These are phyloP conservation scores for Embiotoca jacksoni DNA, from an alignment of 2,113 vertebrate species.

Conservation along the genomic window DNA sequence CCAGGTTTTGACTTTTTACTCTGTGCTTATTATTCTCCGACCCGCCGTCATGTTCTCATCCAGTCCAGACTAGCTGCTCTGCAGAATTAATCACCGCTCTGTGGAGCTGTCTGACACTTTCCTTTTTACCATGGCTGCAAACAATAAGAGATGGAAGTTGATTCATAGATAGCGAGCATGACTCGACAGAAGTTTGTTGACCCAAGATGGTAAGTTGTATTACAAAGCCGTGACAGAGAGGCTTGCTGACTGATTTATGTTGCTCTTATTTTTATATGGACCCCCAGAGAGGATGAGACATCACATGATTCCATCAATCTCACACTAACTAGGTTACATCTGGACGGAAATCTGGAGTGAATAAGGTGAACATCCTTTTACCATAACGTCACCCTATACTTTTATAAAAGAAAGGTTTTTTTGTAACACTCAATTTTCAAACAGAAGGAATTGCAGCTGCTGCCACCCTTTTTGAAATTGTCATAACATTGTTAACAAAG, in stretches of 20 bases:
- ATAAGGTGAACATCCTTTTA: conserved; percentile 24
- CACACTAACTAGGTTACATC: conserved; percentile 29
- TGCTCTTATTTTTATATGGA: conserved; percentile 15
- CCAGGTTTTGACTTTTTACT: conserved; percentile 54
- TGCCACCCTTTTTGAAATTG: neutral
- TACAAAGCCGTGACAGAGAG: conserved; percentile 6
- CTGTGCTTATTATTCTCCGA: conserved; percentile 37
- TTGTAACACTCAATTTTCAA: conserved; percentile 31
- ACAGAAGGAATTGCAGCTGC: neutral
- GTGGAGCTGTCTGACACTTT: conserved; percentile 15
- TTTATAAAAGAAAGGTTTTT: conserved; percentile 7
- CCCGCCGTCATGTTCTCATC: conserved; percentile 19
- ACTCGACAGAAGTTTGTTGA: neutral
- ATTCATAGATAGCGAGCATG: conserved; percentile 2
- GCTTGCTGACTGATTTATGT: conserved; percentile 35
- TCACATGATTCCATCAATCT: conserved; percentile 38
- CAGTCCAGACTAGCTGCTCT: conserved; percentile 31
- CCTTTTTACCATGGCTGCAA: neutral
- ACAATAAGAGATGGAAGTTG: conserved; percentile 23
- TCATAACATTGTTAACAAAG: neutral
- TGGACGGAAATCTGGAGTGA: conserved; percentile 10
- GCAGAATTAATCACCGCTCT: conserved; percentile 42
- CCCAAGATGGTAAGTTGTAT: neutral
- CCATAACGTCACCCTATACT: neutral
- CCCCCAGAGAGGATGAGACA: conserved; percentile 22